These are phyloP conservation scores for Butorides virescens DNA, from an alignment of 2,113 vertebrate genomes.

Conservation along the genomic window DNA sequence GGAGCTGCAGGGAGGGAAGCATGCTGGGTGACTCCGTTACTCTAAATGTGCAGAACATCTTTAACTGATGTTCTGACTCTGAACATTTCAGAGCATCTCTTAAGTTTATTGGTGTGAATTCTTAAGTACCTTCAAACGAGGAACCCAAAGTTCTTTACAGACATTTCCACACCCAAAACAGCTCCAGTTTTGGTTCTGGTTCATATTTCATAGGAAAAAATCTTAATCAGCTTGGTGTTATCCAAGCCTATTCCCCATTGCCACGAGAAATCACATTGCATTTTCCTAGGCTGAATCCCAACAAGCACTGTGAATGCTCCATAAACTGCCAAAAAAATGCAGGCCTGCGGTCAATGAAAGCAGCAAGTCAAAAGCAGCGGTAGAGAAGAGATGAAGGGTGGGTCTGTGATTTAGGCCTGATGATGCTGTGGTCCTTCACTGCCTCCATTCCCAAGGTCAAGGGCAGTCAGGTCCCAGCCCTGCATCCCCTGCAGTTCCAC, in stretches of 20 bases:
- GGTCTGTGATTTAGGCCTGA: background rate
- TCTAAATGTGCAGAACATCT: background rate
- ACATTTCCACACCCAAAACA: background rate
- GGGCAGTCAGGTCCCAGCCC: background rate
- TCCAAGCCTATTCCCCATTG: background rate
- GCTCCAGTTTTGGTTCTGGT: background rate
- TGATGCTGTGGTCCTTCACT: background rate
- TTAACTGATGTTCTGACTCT: background rate
- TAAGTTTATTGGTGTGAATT: background rate
- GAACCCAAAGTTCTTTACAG: background rate
- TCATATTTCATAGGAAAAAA: background rate
- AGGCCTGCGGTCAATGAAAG: background rate
- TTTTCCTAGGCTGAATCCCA: background rate
- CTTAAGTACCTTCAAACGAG: background rate
- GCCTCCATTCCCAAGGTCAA: background rate
- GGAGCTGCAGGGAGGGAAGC: background rate
- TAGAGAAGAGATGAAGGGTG: background rate
- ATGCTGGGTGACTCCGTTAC: background rate
- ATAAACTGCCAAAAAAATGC: background rate
- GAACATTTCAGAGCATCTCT: background rate
- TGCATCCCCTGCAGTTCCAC: background rate
- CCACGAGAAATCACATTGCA: background rate
- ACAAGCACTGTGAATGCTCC: background rate
- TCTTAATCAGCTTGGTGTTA: background rate
- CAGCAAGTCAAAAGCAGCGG: background rate